Base-by-base conservation (phyloP, 2,888 invertebrate species). In the Amphimallon solstitiale region DNA sequence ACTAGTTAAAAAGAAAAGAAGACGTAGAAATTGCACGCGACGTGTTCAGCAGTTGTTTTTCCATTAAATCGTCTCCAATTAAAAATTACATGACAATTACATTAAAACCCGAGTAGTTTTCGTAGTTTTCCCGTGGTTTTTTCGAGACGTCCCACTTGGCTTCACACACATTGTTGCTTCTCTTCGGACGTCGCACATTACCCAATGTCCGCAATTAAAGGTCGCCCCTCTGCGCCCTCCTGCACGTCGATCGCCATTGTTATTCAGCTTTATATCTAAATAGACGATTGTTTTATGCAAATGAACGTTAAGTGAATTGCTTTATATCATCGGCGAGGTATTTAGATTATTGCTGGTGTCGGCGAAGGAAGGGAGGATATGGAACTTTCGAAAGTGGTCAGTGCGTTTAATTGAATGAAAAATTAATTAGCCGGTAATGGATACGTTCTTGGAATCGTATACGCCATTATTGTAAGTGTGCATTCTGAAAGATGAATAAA, bases 91-190 rank as follows among this genome's bases (percentile, higher is more conserved):
- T 71, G 73, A 75, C 75, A 76, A 73, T 73, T 76, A 76, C 76
- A 76, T 76, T 76, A 76, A 69, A 71, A 71, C 72, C 71, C 74
- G 69, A 74, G 76, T 75, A 76, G 70, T 75, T 75, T 75, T 75
- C 74, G 74, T 73, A 72, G 75, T 75, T 73, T 72, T 70, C 72
- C 73, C n/a, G 56, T 15, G 40, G 56, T 67, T 70, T 69, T 73
- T 74, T 71, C 67, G 71, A 71, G 65, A 68, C 67, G 68, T 66
- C 71, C 67, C 71, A 65, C 67, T 69, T 70, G 46, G 48, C 37
- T 56, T 43, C 56, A 14, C 35, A 14, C 35, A 14, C 52, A n/a
- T 35, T 35, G 37, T 45, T 17, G 34, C 54, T 45, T 56, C 45
- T 54, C 52, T 34, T 49, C n/a, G 51, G 21, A 17, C 45, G 54